Evolutionary conservation across 2,888 invertebrate species (phyloP).

Genomic region (Leucophenga maculata): DNA sequence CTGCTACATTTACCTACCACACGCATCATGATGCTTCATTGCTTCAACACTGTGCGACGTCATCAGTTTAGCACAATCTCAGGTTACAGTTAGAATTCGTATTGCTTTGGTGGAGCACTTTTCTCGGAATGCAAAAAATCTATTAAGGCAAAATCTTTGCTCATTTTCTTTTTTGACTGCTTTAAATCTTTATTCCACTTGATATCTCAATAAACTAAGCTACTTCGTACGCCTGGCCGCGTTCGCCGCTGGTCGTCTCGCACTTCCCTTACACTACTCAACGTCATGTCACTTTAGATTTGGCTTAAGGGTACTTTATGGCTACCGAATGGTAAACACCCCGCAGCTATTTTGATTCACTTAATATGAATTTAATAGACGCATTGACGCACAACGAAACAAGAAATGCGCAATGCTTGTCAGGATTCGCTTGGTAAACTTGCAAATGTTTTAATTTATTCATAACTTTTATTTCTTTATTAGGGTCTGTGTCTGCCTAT

Average conservation of each 20-base stretch:
- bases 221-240: background rate
- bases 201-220: slow-evolving; percentile 40
- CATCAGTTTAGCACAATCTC: background rate
- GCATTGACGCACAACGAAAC: slow-evolving; percentile 34
- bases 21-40: background rate
- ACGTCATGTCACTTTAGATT: slow-evolving; percentile 23
- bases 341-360: slow-evolving; percentile 61
- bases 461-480: slow-evolving; percentile 60
- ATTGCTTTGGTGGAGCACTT: background rate
- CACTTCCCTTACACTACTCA: background rate
- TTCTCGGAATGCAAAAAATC: slow-evolving; percentile 2
- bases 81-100: background rate
- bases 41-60: background rate
- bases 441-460: slow-evolving; percentile 68
- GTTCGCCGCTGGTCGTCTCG: slow-evolving; percentile 23
- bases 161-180: slow-evolving; percentile 8
- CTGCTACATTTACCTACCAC: slow-evolving; percentile 1
- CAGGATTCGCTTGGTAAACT: slow-evolving; percentile 31
- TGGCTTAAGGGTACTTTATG: slow-evolving; percentile 32
- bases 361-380: slow-evolving; percentile 69
- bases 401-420: slow-evolving; percentile 57
- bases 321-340: slow-evolving; percentile 45
- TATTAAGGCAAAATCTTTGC: background rate
- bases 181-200: slow-evolving; percentile 39
- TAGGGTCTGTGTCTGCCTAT: slow-evolving; percentile 51